Evolutionary conservation across 1,140 invertebrate species (phyloP), one percentile per base, ranked within the genome.

Genomic region (Habropoda laboriosa): DNA sequence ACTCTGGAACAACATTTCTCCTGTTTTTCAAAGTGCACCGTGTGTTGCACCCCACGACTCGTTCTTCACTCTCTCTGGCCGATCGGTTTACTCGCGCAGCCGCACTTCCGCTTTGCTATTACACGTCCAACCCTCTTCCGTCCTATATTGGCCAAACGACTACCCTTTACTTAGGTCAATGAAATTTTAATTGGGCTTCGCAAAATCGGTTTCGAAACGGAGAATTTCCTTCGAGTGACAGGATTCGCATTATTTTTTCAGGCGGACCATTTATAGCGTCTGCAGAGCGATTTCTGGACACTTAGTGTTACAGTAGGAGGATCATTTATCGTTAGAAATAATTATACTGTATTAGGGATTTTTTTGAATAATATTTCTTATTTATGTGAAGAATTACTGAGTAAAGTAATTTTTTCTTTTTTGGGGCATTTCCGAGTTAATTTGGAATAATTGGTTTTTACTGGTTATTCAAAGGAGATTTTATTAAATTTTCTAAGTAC

Each of bases 171-270:
- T 57, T 42, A 10, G 51, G 21, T 32, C 40, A 24, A 21, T 64
- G 60, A 61, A 49, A 61, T 21, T 51, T 61, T 74, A 74, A 63
- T 74, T 27, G 16, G 18, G 58, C 7, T n/a, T n/a, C n/a, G n/a
- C n/a, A n/a, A n/a, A n/a, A n/a, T 74, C 24, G 27, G 12, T 32
- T 58, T 35, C 30, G 7, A 12, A 10, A 16, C n/a, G 45, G 18
- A 10, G 7, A 67, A 35, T 35, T n/a, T 21, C 45, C 32, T 12
- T 40, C 35, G n/a, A 42, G 7, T 0, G 42, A 51, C 12, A 0
- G 35, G 10, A 7, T 40, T 6, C n/a, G 27, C 32, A 0, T 40
- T 38, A 53, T 27, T 40, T 55, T 70, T 40, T 55, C 67, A 27
- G 0, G 3, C 0, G 35, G 13, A 0, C 24, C 35, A 6, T 63